Evolutionary conservation across 1,140 invertebrate genomes (phyloP).

Genomic region (Drosophila aff.): DNA sequence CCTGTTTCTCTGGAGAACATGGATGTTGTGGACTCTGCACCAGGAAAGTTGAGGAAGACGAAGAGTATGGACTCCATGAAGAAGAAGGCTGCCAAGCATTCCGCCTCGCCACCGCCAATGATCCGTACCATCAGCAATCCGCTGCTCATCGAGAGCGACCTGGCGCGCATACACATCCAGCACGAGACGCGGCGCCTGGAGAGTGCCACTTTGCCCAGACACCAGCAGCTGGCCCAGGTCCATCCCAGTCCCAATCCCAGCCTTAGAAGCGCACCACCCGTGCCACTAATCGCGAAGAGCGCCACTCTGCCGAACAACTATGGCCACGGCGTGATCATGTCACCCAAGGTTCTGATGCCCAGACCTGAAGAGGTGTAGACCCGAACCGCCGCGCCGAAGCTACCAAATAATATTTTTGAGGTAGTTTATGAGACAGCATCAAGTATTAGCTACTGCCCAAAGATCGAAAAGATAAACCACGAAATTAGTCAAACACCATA

Average conservation of each 20-base stretch:
- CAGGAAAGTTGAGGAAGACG: slow-evolving; percentile 2
- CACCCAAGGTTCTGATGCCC: slow-evolving; percentile 63
- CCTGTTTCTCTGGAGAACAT: slow-evolving; percentile 66
- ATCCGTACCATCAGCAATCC: slow-evolving; percentile 72
- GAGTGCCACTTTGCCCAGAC: slow-evolving; percentile 57
- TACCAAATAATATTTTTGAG: not conserved
- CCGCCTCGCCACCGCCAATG: slow-evolving; percentile 39
- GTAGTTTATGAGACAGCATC: slow-evolving; percentile 10
- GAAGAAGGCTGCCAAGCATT: slow-evolving; percentile 3
- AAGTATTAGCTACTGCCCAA: slow-evolving; percentile 56
- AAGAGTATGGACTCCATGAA: slow-evolving; percentile 13
- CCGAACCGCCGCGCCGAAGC: not conserved
- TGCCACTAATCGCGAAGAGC: slow-evolving; percentile 33
- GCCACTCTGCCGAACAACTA: slow-evolving; percentile 43
- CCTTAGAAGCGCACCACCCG: slow-evolving; percentile 63
- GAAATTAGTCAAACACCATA: slow-evolving; percentile 20
- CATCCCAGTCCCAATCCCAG: slow-evolving; percentile 64
- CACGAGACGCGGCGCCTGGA: slow-evolving; percentile 64
- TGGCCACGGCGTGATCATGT: slow-evolving; percentile 64
- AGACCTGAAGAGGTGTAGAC: slow-evolving; percentile 30
- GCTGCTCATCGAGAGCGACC: slow-evolving; percentile 62
- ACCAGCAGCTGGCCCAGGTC: slow-evolving; percentile 36
- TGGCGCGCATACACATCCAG: slow-evolving; percentile 67
- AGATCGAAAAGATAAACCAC: slow-evolving; percentile 35
- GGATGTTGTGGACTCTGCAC: slow-evolving; percentile 54